A percentile compares a stretch with the other conserved stretches of the same genome.
Evolutionary conservation across 2,888 invertebrate genomes (phyloP).

Genomic region (Drosophila fungiperda): DNA sequence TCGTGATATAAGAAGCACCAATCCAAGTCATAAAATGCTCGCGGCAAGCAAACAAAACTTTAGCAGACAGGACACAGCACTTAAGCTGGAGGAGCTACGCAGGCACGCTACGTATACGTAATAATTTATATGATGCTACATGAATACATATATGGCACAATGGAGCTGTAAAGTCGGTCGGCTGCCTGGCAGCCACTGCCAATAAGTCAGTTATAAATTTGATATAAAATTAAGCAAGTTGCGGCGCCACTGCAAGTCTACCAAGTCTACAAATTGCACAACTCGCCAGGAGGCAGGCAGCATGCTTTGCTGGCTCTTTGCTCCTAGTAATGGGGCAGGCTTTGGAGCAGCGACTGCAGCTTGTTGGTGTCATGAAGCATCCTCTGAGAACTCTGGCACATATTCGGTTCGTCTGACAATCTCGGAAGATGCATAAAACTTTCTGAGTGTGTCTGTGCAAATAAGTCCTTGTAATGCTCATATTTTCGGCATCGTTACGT

Average conservation of each 20-base stretch:
- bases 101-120: conserved; percentile 61
- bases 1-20: conserved; percentile 28
- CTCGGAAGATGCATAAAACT: conserved; percentile 18
- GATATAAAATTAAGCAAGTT: conserved; percentile 75
- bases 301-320: conserved; percentile 32
- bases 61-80: conserved; percentile 25
- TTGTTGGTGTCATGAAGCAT: conserved; percentile 54
- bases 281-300: conserved; percentile 1
- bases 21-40: conserved; percentile 52
- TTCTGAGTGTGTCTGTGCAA: conserved; percentile 30
- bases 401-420: conserved; percentile 14
- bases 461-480: conserved; percentile 53
- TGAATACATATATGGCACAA: conserved; percentile 2
- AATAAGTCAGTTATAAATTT: conserved; percentile 82
- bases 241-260: conserved; percentile 25
- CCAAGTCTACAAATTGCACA: conserved; percentile 58
- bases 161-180: conserved; percentile 22
- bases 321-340: conserved; percentile 43
- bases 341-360: conserved; percentile 47
- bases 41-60: conserved; percentile 58
- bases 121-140: conserved; percentile 40
- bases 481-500: conserved; percentile 66
- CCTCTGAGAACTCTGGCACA: conserved; percentile 11
- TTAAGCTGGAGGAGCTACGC: conserved; percentile 5
- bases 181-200: conserved; percentile 69